phyloP scores from a whole-genome alignment of 2,888 invertebrate species.

The Suillia variegata region DNA sequence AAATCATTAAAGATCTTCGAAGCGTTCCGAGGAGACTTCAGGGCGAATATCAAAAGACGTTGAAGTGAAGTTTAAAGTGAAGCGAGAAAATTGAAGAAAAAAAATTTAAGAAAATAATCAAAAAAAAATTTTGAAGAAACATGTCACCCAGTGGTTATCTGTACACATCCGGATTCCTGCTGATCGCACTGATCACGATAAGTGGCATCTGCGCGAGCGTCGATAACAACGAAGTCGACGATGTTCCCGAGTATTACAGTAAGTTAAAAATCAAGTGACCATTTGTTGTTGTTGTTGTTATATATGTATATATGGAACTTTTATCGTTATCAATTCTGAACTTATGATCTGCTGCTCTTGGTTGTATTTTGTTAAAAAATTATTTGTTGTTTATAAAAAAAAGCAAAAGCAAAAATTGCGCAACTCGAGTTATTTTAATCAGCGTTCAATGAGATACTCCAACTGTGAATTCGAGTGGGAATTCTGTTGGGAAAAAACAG shows the following conservation, averaged over 20 bases:
- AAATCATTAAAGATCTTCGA: too few species aligned
- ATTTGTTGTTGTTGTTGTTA: too few species aligned
- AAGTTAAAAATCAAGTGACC: slow-evolving; percentile 33
- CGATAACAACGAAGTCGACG: slow-evolving; percentile 52
- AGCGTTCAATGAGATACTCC: too few species aligned
- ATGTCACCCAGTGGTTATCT: slow-evolving; percentile 21
- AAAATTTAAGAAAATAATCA: background rate
- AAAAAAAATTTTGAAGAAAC: background rate
- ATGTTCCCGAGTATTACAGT: slow-evolving; percentile 42
- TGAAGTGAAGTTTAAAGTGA: background rate
- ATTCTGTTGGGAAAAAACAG: too few species aligned
- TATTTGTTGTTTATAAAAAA: background rate
- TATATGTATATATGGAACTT: too few species aligned
- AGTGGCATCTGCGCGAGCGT: slow-evolving; percentile 39
- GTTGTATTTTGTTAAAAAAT: background rate
- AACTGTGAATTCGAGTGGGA: too few species aligned
- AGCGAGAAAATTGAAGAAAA: background rate
- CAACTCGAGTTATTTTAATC: background rate
- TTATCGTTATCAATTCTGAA: slow-evolving; percentile 17
- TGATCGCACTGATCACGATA: slow-evolving; percentile 30
- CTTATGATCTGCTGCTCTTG: slow-evolving; percentile 24
- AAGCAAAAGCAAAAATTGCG: too few species aligned
- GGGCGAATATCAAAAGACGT: too few species aligned
- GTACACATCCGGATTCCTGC: slow-evolving; percentile 27
- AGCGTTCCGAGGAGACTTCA: too few species aligned